phyloP scores from a whole-genome alignment of 2,113 vertebrate genomes.

The Aldabrachelys gigantea region DNA sequence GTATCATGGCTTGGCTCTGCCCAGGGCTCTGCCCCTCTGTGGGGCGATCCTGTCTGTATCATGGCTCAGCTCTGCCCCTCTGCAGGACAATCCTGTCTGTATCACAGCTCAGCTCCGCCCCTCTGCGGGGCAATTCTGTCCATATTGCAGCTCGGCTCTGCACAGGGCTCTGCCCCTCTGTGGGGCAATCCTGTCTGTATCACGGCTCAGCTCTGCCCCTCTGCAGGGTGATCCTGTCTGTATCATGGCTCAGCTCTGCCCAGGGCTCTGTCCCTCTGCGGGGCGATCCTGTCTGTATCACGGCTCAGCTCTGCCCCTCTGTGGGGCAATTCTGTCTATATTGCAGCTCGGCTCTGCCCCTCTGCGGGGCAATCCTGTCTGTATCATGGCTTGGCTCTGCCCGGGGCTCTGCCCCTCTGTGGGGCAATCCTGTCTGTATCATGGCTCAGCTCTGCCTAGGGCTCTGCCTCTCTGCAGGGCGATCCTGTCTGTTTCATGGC shows the following conservation, averaged over 20 bases:
- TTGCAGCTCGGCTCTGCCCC: too few species aligned
- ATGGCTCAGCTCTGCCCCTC: too few species aligned
- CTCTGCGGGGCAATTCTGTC: too few species aligned
- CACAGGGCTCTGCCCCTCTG: rapidly evolving
- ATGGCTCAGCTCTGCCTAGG: too few species aligned
- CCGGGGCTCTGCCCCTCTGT: too few species aligned
- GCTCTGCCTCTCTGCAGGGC: rapidly evolving
- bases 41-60: background rate
- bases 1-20: background rate
- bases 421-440: too few species aligned
- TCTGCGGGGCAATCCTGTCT: background rate
- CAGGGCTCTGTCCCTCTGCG: too few species aligned
- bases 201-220: rapidly evolving
- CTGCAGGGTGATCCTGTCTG: rapidly evolving
- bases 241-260: background rate
- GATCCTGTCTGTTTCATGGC: background rate
- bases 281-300: background rate
- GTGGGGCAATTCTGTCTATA: rapidly evolving
- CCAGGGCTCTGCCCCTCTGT: too few species aligned
- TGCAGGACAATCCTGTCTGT: rapidly evolving
- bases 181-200: background rate
- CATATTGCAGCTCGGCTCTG: background rate
- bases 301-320: too few species aligned
- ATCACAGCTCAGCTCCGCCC: background rate
- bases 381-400: too few species aligned